Conservation (phyloP, 2,888 invertebrate genomes). For the Nowickia ferox region DNA sequence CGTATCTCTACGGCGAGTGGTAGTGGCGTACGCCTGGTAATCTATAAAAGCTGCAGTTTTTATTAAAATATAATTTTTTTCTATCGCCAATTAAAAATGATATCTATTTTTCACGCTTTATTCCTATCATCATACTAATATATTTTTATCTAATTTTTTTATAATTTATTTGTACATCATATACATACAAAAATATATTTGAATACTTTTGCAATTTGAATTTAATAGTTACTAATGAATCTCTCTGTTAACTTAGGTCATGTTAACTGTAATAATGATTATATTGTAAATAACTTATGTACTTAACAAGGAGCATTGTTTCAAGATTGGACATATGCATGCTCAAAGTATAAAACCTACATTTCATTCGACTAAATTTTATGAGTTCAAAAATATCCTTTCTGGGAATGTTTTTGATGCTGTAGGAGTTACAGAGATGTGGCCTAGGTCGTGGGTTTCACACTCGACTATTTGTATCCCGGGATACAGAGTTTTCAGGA, state of each 20-base stretch:
- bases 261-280: slow-evolving; percentile 14
- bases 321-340: slow-evolving; percentile 11
- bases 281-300: slow-evolving; percentile 17
- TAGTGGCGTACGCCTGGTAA: background rate
- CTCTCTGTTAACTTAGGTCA: background rate
- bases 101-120: background rate
- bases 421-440: slow-evolving; percentile 15
- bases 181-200: background rate
- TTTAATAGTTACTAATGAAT: background rate
- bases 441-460: slow-evolving; percentile 11
- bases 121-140: background rate
- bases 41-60: background rate
- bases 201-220: background rate
- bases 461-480: background rate
- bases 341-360: slow-evolving; percentile 19
- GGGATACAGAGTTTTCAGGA: background rate
- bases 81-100: slow-evolving; percentile 8
- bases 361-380: background rate
- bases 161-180: no score
- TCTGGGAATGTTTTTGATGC: background rate
- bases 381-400: background rate
- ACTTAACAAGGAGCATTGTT: slow-evolving; percentile 10
- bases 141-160: no score
- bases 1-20: background rate
- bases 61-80: background rate